phyloP scores from a whole-genome alignment of 2,113 vertebrate genomes.

The Hystrix brachyura region DNA sequence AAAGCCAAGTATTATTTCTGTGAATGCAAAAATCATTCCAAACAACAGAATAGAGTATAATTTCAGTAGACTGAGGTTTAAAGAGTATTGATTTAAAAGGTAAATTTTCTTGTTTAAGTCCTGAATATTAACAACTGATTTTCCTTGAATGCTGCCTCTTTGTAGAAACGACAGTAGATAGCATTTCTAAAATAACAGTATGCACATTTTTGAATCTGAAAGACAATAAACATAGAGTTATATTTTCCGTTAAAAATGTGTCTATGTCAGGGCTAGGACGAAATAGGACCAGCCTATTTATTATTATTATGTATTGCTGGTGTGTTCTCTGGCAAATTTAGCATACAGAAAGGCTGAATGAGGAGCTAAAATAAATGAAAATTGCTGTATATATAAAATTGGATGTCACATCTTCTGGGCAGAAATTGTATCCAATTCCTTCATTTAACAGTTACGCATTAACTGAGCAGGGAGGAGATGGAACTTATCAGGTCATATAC shows the following conservation, averaged over 20 bases:
- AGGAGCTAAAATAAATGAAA: conserved; percentile 20
- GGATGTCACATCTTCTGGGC: background rate
- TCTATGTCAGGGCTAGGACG: background rate
- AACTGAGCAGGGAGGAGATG: background rate
- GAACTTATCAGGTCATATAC: background rate
- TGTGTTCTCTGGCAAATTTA: background rate
- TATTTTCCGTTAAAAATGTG: background rate
- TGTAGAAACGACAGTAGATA: background rate
- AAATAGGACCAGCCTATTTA: background rate
- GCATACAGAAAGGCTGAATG: background rate
- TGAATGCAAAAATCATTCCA: conserved; percentile 75
- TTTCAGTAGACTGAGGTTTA: conserved; percentile 74
- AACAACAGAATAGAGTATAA: conserved; percentile 47
- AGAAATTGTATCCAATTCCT: background rate
- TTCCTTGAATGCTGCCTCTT: conserved; percentile 25
- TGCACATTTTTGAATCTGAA: background rate
- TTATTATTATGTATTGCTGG: background rate
- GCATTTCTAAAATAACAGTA: conserved; percentile 45
- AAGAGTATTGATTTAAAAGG: conserved; percentile 8
- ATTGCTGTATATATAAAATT: background rate
- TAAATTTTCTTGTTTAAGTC: conserved; percentile 25
- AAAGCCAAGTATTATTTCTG: conserved; percentile 68
- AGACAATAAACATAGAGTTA: background rate
- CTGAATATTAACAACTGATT: conserved; percentile 37
- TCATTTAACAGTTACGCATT: background rate